Percentiles rank a stretch among this genome's conserved stretches.
Conservation (phyloP, 2,888 invertebrate species). For the Dugesia japonica region DNA sequence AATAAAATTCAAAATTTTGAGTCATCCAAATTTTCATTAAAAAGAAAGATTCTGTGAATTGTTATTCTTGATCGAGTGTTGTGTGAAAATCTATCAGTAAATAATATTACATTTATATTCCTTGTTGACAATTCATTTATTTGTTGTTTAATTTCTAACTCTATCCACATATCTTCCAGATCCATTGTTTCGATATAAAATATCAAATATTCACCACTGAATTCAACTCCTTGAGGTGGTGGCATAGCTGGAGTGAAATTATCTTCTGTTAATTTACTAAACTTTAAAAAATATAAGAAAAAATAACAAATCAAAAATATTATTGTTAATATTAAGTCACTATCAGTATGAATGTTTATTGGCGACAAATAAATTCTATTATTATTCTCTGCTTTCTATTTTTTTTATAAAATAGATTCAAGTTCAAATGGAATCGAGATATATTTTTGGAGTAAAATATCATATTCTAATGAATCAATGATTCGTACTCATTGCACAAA, state of each 20-base stretch:
- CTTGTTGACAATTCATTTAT: neutral
- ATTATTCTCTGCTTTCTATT: too few species aligned
- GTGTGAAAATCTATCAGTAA: neutral
- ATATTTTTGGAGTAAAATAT: too few species aligned
- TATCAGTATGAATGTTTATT: too few species aligned
- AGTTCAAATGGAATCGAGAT: too few species aligned
- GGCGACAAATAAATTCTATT: too few species aligned
- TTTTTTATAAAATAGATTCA: too few species aligned
- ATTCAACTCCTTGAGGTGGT: neutral
- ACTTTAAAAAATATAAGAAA: slow-evolving; percentile 1
- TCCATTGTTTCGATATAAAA: neutral
- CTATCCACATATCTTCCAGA: neutral
- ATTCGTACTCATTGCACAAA: too few species aligned
- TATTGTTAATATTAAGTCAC: too few species aligned
- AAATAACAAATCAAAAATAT: neutral
- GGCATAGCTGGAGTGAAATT: neutral
- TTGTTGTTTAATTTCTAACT: neutral
- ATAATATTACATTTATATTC: neutral
- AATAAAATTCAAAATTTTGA: neutral
- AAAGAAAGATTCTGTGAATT: neutral
- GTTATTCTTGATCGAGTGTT: neutral
- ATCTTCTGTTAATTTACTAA: slow-evolving; percentile 3
- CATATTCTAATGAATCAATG: too few species aligned
- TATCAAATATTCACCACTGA: neutral
- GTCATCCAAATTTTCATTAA: neutral